Percentiles rank a stretch among this genome's conserved stretches.
Evolutionary conservation across 1,140 invertebrate species (phyloP).

Genomic region (Brachionus paranguensis): DNA sequence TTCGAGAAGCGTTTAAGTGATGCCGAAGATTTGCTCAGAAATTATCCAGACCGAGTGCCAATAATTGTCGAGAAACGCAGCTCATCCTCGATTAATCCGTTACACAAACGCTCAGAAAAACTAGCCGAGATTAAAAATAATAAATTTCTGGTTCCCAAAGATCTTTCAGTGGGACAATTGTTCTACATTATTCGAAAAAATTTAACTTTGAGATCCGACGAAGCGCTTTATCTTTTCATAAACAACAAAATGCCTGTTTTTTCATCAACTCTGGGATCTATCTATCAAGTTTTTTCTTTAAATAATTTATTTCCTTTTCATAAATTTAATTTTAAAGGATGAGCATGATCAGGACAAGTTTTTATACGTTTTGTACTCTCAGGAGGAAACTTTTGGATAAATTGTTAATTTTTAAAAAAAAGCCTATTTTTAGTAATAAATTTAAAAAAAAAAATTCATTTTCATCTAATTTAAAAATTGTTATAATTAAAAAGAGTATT

Average conservation of each 20-base stretch:
- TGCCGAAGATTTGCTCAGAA: background rate
- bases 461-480: too few species aligned
- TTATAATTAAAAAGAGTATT: too few species aligned
- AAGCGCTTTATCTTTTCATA: background rate
- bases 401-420: background rate
- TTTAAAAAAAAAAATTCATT: too few species aligned
- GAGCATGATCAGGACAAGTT: conserved; percentile 5
- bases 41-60: conserved; percentile 1
- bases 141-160: background rate
- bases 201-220: background rate
- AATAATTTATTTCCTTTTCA: too few species aligned
- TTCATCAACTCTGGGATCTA: background rate
- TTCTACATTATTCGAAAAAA: background rate
- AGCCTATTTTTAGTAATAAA: too few species aligned
- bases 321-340: background rate
- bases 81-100: background rate
- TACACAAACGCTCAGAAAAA: background rate
- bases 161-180: background rate
- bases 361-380: background rate
- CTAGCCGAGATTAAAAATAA: background rate
- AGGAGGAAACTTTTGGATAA: conserved; percentile 13
- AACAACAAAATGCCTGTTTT: conserved; percentile 1
- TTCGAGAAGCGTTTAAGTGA: background rate
- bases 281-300: background rate
- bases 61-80: background rate